phyloP scores from a whole-genome alignment of 2,113 vertebrate genomes.

The Alligator sinensis region DNA sequence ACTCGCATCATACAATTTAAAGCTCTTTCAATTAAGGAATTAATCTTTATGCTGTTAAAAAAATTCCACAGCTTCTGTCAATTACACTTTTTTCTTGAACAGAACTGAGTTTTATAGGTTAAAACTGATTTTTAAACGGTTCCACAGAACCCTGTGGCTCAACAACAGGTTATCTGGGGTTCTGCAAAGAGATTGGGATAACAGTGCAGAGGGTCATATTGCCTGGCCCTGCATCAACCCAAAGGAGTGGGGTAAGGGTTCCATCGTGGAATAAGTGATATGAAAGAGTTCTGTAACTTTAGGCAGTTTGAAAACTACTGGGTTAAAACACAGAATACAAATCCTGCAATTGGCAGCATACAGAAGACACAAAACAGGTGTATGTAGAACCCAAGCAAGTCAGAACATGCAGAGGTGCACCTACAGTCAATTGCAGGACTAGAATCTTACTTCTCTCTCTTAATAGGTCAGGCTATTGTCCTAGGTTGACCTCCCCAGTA shows the following conservation, averaged over 20 bases:
- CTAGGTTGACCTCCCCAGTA: neutral
- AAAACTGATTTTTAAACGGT: too few relatives aligned
- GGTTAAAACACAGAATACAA: neutral
- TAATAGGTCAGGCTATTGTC: neutral
- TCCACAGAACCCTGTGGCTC: too few relatives aligned
- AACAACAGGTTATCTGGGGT: too few relatives aligned
- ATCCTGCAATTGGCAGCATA: neutral
- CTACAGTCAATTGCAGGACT: neutral
- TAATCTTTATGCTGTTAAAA: neutral
- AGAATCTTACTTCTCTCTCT: neutral
- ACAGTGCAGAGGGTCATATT: too few relatives aligned
- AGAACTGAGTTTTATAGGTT: too few relatives aligned
- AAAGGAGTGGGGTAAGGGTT: too few relatives aligned
- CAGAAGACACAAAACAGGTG: neutral
- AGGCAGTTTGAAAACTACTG: too few relatives aligned
- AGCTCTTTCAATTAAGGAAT: neutral
- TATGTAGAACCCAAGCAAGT: neutral
- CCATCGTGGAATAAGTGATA: neutral
- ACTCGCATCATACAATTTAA: neutral
- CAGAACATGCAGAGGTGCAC: neutral
- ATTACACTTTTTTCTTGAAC: neutral
- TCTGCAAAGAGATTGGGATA: too few relatives aligned
- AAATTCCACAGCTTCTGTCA: neutral
- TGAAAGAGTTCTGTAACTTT: neutral
- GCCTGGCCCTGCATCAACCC: too few relatives aligned